phyloP scores from a whole-genome alignment of 2,888 invertebrate species.

The Drosophila kuntzei region DNA sequence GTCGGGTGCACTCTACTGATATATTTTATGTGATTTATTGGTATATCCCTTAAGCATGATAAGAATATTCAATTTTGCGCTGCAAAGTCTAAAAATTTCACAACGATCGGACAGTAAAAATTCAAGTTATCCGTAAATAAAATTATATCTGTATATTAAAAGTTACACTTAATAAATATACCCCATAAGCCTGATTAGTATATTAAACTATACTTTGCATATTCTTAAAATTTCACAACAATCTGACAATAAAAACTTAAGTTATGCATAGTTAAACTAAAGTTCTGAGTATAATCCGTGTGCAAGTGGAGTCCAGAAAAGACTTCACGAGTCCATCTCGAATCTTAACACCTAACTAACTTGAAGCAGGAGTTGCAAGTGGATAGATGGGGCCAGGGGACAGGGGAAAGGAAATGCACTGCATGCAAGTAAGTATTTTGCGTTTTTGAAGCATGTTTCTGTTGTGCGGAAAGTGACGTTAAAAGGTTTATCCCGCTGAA shows the following conservation, averaged over 20 bases:
- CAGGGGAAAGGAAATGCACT: slow-evolving; percentile 14
- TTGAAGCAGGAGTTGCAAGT: neutral
- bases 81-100: no score
- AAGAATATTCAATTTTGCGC: no score
- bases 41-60: no score
- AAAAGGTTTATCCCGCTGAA: slow-evolving; percentile 53
- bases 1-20: no score
- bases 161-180: no score
- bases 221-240: neutral
- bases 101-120: no score
- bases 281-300: neutral
- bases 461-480: slow-evolving; percentile 48
- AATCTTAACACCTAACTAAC: slow-evolving; percentile 8
- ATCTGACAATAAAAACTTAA: neutral
- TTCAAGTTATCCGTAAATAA: no score
- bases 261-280: neutral
- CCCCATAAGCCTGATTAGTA: no score
- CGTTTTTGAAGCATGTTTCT: slow-evolving; percentile 38
- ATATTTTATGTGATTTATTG: no score
- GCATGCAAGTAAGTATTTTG: slow-evolving; percentile 51
- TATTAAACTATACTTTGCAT: no score
- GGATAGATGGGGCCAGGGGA: neutral
- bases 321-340: slow-evolving; percentile 6
- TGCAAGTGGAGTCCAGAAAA: neutral
- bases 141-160: no score